Evolutionary conservation across 2,888 invertebrate species (phyloP).

Genomic region (Iphiclides podalirius): DNA sequence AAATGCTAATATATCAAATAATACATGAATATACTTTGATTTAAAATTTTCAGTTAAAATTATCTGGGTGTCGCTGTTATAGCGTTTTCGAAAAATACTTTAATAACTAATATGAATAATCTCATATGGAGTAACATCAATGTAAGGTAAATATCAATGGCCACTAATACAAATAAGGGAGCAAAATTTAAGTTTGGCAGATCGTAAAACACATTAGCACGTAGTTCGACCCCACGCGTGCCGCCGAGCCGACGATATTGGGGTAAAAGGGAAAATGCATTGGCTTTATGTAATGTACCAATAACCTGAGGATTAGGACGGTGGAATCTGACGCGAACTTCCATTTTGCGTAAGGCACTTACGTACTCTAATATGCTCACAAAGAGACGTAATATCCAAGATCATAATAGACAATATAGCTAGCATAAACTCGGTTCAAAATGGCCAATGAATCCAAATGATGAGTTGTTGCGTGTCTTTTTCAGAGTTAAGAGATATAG

Average conservation of each 20-base stretch:
- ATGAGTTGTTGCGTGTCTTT: too few species aligned
- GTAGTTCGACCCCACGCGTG: conserved; percentile 52
- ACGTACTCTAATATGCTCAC: conserved; percentile 44
- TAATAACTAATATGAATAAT: not conserved
- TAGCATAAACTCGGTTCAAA: not conserved
- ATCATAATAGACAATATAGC: conserved; percentile 30
- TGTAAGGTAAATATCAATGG: conserved; percentile 16
- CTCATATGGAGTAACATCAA: not conserved
- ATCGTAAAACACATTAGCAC: conserved; percentile 75
- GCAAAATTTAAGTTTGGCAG: conserved; percentile 48
- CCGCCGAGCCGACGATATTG: conserved; percentile 47
- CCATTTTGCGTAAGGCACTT: conserved; percentile 47
- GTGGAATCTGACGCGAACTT: conserved; percentile 40
- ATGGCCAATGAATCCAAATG: too few species aligned
- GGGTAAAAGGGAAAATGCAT: conserved; percentile 67
- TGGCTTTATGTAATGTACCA: conserved; percentile 72
- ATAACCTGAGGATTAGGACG: conserved; percentile 63
- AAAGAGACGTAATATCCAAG: conserved; percentile 41
- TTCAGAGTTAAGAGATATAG: too few species aligned
- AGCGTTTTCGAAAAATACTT: too few species aligned
- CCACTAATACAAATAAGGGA: conserved; percentile 41
- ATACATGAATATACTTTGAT: too few species aligned
- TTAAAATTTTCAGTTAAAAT: too few species aligned
- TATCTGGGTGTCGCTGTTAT: too few species aligned
- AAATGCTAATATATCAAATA: too few species aligned